Base-by-base conservation (phyloP, 2,888 invertebrate species). In the Aelia acuminata region DNA sequence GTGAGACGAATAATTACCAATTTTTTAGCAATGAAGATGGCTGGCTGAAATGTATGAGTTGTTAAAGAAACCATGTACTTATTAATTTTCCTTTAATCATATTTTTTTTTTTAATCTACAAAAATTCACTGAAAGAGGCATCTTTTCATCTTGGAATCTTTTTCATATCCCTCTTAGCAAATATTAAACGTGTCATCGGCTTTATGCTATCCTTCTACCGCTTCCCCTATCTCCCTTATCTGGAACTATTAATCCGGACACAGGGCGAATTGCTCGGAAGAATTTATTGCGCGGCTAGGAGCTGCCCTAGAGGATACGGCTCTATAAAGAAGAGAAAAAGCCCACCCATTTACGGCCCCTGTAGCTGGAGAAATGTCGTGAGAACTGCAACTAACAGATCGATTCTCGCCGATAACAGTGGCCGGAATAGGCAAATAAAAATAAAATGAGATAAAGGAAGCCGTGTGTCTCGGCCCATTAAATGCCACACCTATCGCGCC, bases 201-300 rank as follows among this genome's bases (percentile, higher is more conserved):
- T 70, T 70, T 70, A 70, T 70, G 63, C 63, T 35, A 31, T 35
- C 31, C 2, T 57, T 57, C 53, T n/a, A 8, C n/a, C 10, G n/a
- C 57, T 57, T 57, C 63, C 63, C 7, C 63, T 35, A 70, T 31
- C 63, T 70, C 18, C 31, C 18, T 20, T 1, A 70, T 70, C 63
- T 70, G 31, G 63, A 70, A 70, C 63, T 70, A 70, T 70, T 70
- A 70, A 70, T 35, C 35, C 63, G 63, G 63, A 70, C n/a, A 35
- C 15, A 35, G 63, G 63, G 8, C 18, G 63, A 70, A 70, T 70
- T 7, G 63, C 63, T 20, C 18, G 5, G 22, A 70, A 35, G 31
- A 70, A 70, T 70, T 70, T 70, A 70, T 70, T 35, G 63, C 63
- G 18, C 18, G 15, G 18, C 18, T 18, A 20, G n/a, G n/a, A 35